phyloP scores from a whole-genome alignment of 53 echinoderm and acorn worm species.

The Echinometra lucunter region DNA sequence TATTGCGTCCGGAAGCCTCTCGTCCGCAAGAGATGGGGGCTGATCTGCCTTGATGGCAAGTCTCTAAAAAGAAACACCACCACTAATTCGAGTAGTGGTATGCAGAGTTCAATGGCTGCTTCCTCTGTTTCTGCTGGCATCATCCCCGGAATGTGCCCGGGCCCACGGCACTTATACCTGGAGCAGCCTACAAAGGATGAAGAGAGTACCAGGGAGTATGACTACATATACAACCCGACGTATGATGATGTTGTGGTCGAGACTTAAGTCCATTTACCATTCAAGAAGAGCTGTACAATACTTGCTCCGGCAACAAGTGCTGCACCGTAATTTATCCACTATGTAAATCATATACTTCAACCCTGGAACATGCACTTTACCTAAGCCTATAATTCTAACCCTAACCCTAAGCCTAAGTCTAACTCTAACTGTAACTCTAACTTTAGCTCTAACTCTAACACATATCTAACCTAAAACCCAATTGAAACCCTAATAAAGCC shows the following conservation, averaged over 20 bases:
- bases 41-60: neutral
- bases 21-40: slow-evolving; percentile 11
- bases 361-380: too few species aligned
- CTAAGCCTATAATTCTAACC: too few species aligned
- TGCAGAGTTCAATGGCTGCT: neutral
- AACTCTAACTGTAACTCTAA: too few species aligned
- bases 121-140: neutral
- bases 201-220: neutral
- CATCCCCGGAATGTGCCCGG: neutral
- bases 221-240: neutral
- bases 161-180: neutral
- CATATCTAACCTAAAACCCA: too few species aligned
- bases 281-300: too few species aligned
- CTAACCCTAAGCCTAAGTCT: too few species aligned
- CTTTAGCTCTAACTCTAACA: too few species aligned
- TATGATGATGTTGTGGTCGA: neutral
- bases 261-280: too few species aligned
- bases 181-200: neutral
- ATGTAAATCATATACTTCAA: too few species aligned
- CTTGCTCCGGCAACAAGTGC: too few species aligned
- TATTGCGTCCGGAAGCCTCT: slow-evolving; percentile 48
- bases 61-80: neutral
- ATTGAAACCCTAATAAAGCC: too few species aligned
- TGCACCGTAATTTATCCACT: too few species aligned
- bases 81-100: neutral